Base-by-base conservation (phyloP, 2,797 vertebrate species). In the Cyprinella venusta region DNA sequence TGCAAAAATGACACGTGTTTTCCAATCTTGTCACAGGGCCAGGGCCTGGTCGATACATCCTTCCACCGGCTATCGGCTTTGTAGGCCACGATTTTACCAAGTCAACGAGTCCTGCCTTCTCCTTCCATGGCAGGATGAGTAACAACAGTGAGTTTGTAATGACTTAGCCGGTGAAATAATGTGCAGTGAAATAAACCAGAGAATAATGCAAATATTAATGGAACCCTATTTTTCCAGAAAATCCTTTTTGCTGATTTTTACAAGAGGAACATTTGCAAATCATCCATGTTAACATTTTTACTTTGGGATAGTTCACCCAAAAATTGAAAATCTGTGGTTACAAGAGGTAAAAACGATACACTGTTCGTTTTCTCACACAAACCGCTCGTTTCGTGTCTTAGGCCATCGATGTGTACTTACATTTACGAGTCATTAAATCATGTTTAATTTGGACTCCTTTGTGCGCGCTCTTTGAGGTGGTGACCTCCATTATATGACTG, bases 1-100 rank as follows among this genome's bases (percentile, higher is more conserved):
- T 30, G 40, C 30, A 21, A n/a, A 36, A 56, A 50, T 67, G 42
- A 82, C 45, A 33, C 30, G 54, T 24, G 36, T 70, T 83, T 75
- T 83, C 13, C 16, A 48, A 64, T 52, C n/a, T 42, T 70, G 15
- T 82, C 50, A 9, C 9, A 97, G 96, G 95, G n/a, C 95, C 95
- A 0, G 95, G 96, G 16, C 95, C 96, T 0, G 95, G 95, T 8
- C 90, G 91, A 54, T 96, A 96, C 8, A 81, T 90, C n/a, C 92
- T 96, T 63, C 96, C 96, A 1, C 92, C 96, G 2, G 95, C 96
- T 0, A 87, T 96, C 36, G 96, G 96, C 63, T 96, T 92, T 77
- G 63, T 94, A 80, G 94, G 95, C 59, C 96, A 96, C 5, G 96
- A 97, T 88, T 94, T 95, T 85, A 96, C 96, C 82, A 95, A 93